These are phyloP conservation scores for Automeris io DNA, from an alignment of 2,888 invertebrate genomes.

Conservation along the genomic window DNA sequence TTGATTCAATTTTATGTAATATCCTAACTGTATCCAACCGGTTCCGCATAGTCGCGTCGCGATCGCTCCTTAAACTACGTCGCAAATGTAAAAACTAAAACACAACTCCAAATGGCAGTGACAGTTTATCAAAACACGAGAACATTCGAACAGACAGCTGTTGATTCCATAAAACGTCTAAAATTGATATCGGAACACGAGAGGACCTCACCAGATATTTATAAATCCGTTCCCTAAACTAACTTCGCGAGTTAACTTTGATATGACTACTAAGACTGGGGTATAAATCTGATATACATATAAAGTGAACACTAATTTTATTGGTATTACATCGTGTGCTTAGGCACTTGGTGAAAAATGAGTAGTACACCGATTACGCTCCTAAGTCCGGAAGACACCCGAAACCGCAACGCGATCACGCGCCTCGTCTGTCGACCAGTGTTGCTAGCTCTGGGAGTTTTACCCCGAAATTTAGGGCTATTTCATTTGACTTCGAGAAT, in stretches of 20 bases:
- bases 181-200: constrained; percentile 33
- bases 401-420: background rate
- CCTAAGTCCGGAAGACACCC: constrained; percentile 17
- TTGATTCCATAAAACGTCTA: constrained; percentile 44
- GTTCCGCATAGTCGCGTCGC: constrained; percentile 1
- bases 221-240: constrained; percentile 47
- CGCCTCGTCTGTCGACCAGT: too few relatives aligned
- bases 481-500: too few relatives aligned
- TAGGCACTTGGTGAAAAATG: constrained; percentile 55
- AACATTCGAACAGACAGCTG: constrained; percentile 34
- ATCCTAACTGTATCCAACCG: too few relatives aligned
- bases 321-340: constrained; percentile 25
- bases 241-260: constrained; percentile 43
- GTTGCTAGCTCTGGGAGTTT: too few relatives aligned
- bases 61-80: constrained; percentile 8
- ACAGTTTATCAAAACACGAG: constrained; percentile 20
- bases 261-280: constrained; percentile 55
- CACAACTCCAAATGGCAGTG: constrained; percentile 54
- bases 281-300: constrained; percentile 32
- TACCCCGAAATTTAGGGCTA: too few relatives aligned
- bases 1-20: too few relatives aligned
- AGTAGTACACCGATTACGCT: too few relatives aligned
- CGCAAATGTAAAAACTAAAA: constrained; percentile 19
- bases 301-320: constrained; percentile 50
- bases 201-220: constrained; percentile 30